Evolutionary conservation across 2,797 vertebrate species (phyloP).

Genomic region (Takifugu rubripes): DNA sequence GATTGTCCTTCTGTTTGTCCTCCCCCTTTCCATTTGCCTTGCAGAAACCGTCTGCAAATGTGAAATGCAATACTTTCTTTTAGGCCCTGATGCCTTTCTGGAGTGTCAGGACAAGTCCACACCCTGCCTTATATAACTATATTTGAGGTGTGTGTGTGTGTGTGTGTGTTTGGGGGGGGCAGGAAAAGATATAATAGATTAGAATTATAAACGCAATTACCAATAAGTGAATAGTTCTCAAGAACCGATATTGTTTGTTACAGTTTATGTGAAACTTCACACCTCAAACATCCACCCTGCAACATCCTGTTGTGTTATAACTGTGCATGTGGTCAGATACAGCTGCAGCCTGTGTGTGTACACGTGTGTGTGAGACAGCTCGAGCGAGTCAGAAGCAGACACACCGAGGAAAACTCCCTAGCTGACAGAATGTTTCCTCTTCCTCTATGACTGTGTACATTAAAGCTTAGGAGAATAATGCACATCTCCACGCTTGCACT

Average conservation of each 20-base stretch:
- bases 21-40: constrained; percentile 34
- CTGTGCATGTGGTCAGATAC: constrained; percentile 62
- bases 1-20: constrained; percentile 49
- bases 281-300: constrained; percentile 62
- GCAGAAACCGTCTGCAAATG: constrained; percentile 33
- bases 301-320: constrained; percentile 72
- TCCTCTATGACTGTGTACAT: constrained; percentile 9
- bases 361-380: constrained; percentile 6
- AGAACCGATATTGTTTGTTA: constrained; percentile 54
- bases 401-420: constrained; percentile 58
- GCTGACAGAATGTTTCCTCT: constrained; percentile 45
- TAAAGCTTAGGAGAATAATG: no score
- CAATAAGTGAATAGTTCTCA: constrained; percentile 45
- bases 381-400: constrained; percentile 42
- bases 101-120: no score
- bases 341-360: constrained; percentile 41
- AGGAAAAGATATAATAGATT: not conserved
- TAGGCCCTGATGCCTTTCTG: no score
- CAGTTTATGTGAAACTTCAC: constrained; percentile 52
- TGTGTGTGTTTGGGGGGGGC: no score
- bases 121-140: no score
- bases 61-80: not conserved
- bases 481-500: no score
- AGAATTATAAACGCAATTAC: constrained; percentile 7
- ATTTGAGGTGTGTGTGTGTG: no score